phyloP scores from a whole-genome alignment of 2,113 vertebrate species.

The Corythaixoides concolor region DNA sequence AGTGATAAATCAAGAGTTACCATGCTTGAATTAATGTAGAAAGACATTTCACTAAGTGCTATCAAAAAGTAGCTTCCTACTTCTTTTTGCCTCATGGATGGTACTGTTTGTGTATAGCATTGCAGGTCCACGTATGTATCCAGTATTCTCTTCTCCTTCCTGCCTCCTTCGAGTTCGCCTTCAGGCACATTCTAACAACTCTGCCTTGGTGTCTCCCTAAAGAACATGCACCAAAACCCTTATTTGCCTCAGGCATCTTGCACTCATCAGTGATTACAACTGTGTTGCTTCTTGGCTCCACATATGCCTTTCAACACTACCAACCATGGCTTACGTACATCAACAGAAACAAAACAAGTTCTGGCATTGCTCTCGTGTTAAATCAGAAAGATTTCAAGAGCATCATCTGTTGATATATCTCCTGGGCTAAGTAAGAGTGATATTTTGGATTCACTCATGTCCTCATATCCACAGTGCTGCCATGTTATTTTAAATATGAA shows the following conservation, averaged over 20 bases:
- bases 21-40: not conserved
- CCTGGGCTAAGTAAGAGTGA: not conserved
- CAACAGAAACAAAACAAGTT: not conserved
- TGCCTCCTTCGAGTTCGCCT: not conserved
- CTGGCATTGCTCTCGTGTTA: constrained; percentile 11
- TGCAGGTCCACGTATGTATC: not conserved
- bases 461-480: not conserved
- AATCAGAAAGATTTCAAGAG: not conserved
- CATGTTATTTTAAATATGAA: not conserved
- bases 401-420: not conserved
- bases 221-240: not conserved
- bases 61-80: not conserved
- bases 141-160: not conserved
- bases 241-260: constrained; percentile 6
- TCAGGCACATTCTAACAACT: constrained; percentile 23
- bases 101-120: not conserved
- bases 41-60: not conserved
- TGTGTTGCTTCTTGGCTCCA: not conserved
- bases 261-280: not conserved
- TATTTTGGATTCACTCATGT: not conserved
- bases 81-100: not conserved
- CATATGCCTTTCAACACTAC: not conserved
- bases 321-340: not conserved
- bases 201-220: not conserved
- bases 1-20: not conserved